Percentiles rank a stretch among this genome's conserved stretches.
phyloP scores from a whole-genome alignment of 2,797 vertebrate genomes.

The Leptodactylus fallax region DNA sequence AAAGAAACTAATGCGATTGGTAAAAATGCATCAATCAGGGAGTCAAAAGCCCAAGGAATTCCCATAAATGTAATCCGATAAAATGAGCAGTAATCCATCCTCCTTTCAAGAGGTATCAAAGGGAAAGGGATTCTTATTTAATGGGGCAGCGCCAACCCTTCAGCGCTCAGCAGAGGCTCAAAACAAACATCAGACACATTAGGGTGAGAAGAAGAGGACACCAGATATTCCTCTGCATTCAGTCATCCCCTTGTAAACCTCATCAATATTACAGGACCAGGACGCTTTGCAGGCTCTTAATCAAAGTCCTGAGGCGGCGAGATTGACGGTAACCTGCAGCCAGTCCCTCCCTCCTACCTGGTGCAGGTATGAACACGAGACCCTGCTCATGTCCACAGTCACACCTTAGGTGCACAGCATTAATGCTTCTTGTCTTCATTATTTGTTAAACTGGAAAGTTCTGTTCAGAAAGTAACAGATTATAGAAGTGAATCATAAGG shows the following conservation, averaged over 20 bases:
- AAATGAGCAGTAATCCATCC: conserved; percentile 59
- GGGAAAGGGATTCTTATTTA: conserved; percentile 47
- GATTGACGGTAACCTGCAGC: background rate
- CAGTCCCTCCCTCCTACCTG: background rate
- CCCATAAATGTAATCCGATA: conserved; percentile 61
- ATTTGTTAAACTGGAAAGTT: background rate
- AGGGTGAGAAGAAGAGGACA: conserved; percentile 8
- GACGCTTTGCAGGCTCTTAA: background rate
- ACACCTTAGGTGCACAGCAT: background rate
- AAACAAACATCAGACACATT: conserved; percentile 47
- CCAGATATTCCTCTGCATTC: conserved; percentile 2
- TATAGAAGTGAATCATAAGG: background rate
- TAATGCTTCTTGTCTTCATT: background rate
- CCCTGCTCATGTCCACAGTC: background rate
- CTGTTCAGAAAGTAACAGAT: background rate
- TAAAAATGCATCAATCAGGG: conserved; percentile 52
- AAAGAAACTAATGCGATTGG: conserved; percentile 56
- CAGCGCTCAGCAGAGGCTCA: conserved; percentile 1
- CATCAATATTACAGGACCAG: conserved; percentile 30
- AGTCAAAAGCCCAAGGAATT: conserved; percentile 52
- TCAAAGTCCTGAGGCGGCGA: conserved; percentile 4
- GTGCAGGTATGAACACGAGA: background rate
- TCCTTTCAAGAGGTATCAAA: conserved; percentile 60
- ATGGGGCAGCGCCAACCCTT: conserved; percentile 14
- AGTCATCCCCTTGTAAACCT: background rate